Evolutionary conservation across 2,797 vertebrate genomes (phyloP).

Genomic region (Heterohyrax brucei): DNA sequence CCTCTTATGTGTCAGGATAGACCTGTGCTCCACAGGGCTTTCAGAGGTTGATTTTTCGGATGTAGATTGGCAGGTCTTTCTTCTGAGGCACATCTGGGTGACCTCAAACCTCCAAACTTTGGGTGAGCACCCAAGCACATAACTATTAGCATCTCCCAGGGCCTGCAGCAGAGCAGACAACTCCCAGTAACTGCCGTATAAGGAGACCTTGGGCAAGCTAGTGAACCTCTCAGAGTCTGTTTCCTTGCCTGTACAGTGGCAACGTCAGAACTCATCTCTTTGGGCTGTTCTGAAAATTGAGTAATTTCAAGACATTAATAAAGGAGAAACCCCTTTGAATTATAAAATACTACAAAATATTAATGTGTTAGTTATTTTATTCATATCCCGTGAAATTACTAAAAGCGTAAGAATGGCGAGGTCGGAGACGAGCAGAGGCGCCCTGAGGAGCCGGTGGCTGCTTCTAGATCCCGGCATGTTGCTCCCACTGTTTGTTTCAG

Average conservation of each 20-base stretch:
- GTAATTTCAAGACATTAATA: neutral
- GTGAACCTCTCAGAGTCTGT: neutral
- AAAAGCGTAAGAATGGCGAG: neutral
- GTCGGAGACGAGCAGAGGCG: neutral
- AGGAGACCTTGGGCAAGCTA: neutral
- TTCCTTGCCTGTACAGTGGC: neutral
- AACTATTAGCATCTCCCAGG: no score
- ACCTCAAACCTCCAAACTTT: no score
- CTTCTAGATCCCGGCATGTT: neutral
- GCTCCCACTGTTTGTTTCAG: neutral
- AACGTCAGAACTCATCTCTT: neutral
- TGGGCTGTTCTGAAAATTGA: neutral
- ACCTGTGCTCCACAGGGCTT: no score
- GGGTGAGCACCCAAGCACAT: neutral
- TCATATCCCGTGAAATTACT: neutral
- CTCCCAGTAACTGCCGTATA: neutral
- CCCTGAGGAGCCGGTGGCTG: neutral
- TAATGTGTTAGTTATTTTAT: neutral
- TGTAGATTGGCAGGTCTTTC: neutral
- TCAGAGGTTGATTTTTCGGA: no score
- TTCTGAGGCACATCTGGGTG: no score
- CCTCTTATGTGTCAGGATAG: no score
- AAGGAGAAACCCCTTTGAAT: neutral
- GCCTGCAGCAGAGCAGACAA: neutral
- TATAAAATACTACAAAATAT: neutral